Evolutionary conservation across 2,888 invertebrate genomes (phyloP), one percentile per base, ranked within the genome.

Genomic region (Catocala nupta): DNA sequence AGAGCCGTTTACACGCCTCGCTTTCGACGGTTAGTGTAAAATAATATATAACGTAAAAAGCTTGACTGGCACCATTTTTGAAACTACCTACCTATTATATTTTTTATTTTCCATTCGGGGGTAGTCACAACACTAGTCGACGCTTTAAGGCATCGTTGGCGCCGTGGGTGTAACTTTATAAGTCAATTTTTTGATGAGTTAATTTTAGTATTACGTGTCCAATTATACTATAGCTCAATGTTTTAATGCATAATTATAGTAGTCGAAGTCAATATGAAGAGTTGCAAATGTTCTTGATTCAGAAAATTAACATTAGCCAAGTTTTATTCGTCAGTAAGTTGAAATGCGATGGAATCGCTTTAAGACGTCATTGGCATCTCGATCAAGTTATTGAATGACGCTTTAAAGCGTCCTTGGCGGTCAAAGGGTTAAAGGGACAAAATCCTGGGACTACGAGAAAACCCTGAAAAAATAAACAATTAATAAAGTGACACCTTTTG

Each of bases 121-220:
- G 55, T 56, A 56, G 55, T 56, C 55, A 56, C 55, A 56, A 48
- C 49, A 56, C 49, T 56, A 56, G 55, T 56, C 39, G 55, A 55
- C 55, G 55, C 55, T 55, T 55, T 55, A 55, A 55, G 55, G 34
- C 55, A 47, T 55, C 55, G 34, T 34, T 55, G 55, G 55, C 55
- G 55, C 45, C 43, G 36, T 34, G 45, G n/a, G 8, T 55, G 55
- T 55, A 47, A 33, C 34, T 13, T 13, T 34, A 25, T 51, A 50
- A 13, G 43, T 58, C n/a, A 58, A 51, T 58, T 51, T 51, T 51
- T 51, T 36, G 36, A 51, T 34, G 51, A 55, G 34, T 16, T 50
- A 33, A 50, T 50, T 50, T 50, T 50, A 50, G n/a, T 50, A 50
- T 50, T 50, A 50, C 49, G 49, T 50, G 25, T n/a, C 49, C 33